Evolutionary conservation across 2,113 vertebrate genomes (phyloP), one percentile per base, ranked within the genome.

Genomic region (Equus przewalskii): DNA sequence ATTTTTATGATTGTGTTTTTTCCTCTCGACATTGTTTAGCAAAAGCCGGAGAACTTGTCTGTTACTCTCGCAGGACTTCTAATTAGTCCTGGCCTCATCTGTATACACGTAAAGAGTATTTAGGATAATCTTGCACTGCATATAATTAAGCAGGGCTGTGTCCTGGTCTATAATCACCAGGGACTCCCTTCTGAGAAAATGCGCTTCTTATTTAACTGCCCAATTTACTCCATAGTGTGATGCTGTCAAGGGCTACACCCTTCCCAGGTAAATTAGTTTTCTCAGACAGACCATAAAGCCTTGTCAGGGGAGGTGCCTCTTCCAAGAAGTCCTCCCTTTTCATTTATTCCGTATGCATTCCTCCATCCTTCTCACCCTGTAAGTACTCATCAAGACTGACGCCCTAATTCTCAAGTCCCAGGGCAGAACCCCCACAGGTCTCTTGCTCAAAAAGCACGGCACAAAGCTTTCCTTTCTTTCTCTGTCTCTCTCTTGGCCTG

Each of bases 181-280:
- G 81, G 70, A 79, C n/a, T 89, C 30, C 60, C 76, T 95, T 76
- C 89, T 78, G 90, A 72, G 92, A 89, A 96, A 78, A 73, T 8
- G 14, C n/a, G 92, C 36, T 49, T 89, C 67, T 72, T 70, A 46
- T 26, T 76, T n/a, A 91, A 83, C 51, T 44, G n/a, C 33, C 36
- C n/a, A 26, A 30, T 94, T 69, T 73, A 49, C 73, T 93, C 33
- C 76, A 9, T 4, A 72, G 28, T 14, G 13, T 22, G 18, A 78
- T 30, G 16, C 58, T 44, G 70, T 89, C 24, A 81, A 93, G 18
- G 69, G 65, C 30, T 69, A 87, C 80, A 88, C 65, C 60, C 75
- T 64, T 94, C 33, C 51, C 30, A 24, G 87, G 28, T 36, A 80
- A 22, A 84, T 65, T 33, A 60, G n/a, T 86, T 89, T 92, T 89